Conservation (phyloP, 2,888 invertebrate species). For the Choreutis nemorana region DNA sequence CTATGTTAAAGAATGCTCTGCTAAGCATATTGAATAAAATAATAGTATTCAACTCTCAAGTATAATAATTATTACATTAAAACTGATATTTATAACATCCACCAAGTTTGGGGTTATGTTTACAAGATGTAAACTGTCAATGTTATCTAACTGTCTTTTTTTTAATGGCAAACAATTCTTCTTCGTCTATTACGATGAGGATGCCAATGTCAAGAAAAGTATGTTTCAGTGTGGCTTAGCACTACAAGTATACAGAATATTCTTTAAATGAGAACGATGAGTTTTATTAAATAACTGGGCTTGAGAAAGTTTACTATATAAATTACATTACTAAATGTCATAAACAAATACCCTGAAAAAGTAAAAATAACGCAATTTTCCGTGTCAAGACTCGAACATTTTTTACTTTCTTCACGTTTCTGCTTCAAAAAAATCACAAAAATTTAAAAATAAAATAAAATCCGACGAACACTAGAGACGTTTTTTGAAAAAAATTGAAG, state of each 20-base stretch:
- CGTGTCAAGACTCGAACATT: too few species aligned
- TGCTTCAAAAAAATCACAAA: too few species aligned
- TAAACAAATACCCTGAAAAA: too few species aligned
- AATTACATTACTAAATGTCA: neutral
- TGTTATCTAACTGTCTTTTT: neutral
- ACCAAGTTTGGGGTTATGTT: neutral
- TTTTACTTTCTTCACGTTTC: too few species aligned
- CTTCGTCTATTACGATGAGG: neutral
- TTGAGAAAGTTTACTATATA: neutral
- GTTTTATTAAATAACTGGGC: neutral
- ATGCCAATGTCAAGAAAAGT: neutral
- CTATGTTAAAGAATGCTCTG: slow-evolving; percentile 20
- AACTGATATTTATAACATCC: neutral
- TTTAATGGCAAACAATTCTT: neutral
- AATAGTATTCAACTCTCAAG: slow-evolving; percentile 1
- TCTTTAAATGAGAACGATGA: neutral
- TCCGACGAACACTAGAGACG: too few species aligned
- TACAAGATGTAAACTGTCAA: neutral
- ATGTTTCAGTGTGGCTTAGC: neutral
- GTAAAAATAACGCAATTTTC: too few species aligned
- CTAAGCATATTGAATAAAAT: slow-evolving; percentile 18
- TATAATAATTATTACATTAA: neutral
- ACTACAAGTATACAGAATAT: neutral
- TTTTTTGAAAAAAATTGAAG: too few species aligned
- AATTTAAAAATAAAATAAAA: too few species aligned